Conservation (phyloP, 2,888 invertebrate species). For the Rhopalosiphum nymphaeae region DNA sequence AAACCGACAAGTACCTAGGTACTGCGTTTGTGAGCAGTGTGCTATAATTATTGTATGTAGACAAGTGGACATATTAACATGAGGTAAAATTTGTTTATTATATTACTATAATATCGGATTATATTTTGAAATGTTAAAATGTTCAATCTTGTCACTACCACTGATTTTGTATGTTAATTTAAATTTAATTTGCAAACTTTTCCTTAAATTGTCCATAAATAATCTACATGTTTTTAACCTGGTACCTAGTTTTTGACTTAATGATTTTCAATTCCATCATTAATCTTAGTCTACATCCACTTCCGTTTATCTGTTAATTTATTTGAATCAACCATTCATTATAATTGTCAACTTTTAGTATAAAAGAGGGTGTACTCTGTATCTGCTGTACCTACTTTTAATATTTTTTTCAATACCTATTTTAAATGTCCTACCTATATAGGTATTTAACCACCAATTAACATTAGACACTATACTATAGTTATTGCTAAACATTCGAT, state of each 20-base stretch:
- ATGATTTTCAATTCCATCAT: not conserved
- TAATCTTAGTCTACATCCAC: not conserved
- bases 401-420: not conserved
- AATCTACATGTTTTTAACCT: not conserved
- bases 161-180: not conserved
- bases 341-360: not conserved
- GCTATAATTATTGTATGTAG: not conserved
- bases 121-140: not conserved
- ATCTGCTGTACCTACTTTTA: no score
- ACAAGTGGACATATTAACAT: not conserved
- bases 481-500: not conserved
- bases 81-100: not conserved
- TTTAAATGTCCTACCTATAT: not conserved
- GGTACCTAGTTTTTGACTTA: not conserved
- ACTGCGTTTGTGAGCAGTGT: not conserved
- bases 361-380: not conserved
- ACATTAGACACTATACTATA: not conserved
- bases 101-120: not conserved
- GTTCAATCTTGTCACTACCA: not conserved
- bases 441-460: not conserved
- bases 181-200: not conserved
- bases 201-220: not conserved
- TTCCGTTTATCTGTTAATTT: not conserved
- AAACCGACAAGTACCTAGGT: not conserved
- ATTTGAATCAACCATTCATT: not conserved